Conservation (phyloP, 2,113 vertebrate species). For the Mionectes macconnelli region DNA sequence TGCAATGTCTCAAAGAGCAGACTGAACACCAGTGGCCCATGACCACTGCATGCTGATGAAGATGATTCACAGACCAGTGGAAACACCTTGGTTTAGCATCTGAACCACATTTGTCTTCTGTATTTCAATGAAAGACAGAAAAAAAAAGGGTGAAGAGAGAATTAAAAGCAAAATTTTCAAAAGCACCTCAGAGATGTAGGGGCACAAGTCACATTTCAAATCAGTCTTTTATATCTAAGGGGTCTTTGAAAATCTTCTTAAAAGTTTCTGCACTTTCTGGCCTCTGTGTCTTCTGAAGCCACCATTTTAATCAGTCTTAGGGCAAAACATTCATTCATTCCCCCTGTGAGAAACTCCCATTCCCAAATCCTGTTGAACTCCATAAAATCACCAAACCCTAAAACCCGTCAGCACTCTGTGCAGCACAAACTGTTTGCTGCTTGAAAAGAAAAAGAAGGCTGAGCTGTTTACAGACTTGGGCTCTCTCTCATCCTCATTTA, state of each 20-base stretch:
- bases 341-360: not conserved
- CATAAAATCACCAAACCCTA: conserved; percentile 20
- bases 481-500: not conserved
- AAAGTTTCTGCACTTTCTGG: conserved; percentile 16
- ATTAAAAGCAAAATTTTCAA: conserved; percentile 33
- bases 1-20: not conserved
- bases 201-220: conserved; percentile 56
- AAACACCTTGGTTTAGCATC: not conserved
- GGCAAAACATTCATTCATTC: not conserved
- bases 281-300: conserved; percentile 8
- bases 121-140: not conserved
- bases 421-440: not conserved
- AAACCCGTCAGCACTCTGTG: not conserved
- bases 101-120: not conserved
- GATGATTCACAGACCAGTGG: not conserved
- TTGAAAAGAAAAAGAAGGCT: not conserved
- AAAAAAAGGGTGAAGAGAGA: not conserved
- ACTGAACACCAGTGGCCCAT: not conserved
- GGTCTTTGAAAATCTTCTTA: conserved; percentile 33
- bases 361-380: conserved; percentile 7
- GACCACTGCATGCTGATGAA: not conserved
- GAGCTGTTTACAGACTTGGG: not conserved
- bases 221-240: conserved; percentile 28
- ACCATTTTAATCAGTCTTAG: conserved; percentile 28
- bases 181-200: not conserved